phyloP scores from a whole-genome alignment of 2,113 vertebrate species.

The Cottus gobio region DNA sequence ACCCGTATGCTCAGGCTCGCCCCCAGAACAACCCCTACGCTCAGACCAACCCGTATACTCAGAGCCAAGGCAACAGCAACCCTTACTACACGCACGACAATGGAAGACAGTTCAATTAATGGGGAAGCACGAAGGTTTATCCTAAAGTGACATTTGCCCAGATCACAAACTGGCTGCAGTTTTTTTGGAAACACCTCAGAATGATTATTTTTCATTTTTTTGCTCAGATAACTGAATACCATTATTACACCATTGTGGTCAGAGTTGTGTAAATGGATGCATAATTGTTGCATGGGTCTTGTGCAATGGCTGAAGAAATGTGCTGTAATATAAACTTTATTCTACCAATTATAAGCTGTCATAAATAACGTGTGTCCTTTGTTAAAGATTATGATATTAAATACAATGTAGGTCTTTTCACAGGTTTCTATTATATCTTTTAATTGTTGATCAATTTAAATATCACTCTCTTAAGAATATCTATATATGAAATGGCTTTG shows the following conservation, averaged over 20 bases:
- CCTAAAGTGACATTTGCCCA: neutral
- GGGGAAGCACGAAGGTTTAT: neutral
- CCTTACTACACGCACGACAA: conserved; percentile 46
- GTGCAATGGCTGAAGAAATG: neutral
- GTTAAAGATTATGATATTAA: neutral
- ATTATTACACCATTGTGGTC: neutral
- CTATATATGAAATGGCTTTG: neutral
- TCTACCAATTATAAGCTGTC: neutral
- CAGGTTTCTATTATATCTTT: neutral
- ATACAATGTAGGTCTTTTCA: neutral
- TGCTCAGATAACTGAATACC: neutral
- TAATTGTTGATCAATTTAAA: neutral
- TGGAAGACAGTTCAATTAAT: conserved; percentile 19
- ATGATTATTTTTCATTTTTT: no score
- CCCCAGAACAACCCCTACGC: conserved; percentile 41
- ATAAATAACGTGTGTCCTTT: neutral
- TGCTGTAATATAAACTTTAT: neutral
- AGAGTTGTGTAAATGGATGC: neutral
- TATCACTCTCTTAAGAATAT: neutral
- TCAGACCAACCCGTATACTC: conserved; percentile 51
- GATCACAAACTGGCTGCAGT: neutral
- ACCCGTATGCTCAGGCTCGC: conserved; percentile 12
- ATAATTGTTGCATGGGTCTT: neutral
- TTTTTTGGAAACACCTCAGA: neutral
- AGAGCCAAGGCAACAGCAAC: conserved; percentile 49